Base-by-base conservation (phyloP, 2,113 vertebrate species). In the Heloderma charlesbogerti region DNA sequence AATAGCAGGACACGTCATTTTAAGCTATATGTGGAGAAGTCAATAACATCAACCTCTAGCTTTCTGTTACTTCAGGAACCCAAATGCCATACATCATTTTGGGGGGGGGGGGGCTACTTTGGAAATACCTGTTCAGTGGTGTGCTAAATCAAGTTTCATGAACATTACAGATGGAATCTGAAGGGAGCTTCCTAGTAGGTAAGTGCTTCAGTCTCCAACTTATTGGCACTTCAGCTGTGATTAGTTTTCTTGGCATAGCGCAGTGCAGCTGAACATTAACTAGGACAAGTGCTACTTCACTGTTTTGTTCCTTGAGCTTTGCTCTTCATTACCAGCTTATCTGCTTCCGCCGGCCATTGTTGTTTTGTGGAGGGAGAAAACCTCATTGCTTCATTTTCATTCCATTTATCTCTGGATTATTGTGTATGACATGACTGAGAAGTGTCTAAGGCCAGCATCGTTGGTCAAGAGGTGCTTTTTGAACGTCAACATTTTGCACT, bases 251-350 rank as follows among this genome's bases (percentile, higher is more conserved):
- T 94, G 93, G 89, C 93, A 40, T 80, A 84, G 94, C 92, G 31
- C 90, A 83, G 92, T 88, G 20, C 86, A 93, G 92, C 92, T 95
- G 94, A 94, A 94, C 92, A 93, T 95, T 94, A 95, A 94, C 92
- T 86, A 92, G 92, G 92, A 71, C 90, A 89, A 92, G 92, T 79
- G 7, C 83, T 86, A 60, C 91, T 93, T 86, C 6, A 75, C 45
- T 48, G 90, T 91, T 88, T 85, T 66, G n/a, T 54, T 72, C 93
- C 90, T 92, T 93, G 92, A 94, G 93, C 94, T 94, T 92, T 93
- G 93, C 93, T 93, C 94, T 13, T 25, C 37, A 0, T 51, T 54
- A 57, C 78, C 0, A 6, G 6, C 89, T 95, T 90, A 93, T 92
- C 90, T 93, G 13, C 29, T 0, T 13, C 43, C 16, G 77, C 0